Evolutionary conservation across 2,888 invertebrate genomes (phyloP).

Genomic region (Tethea ocularis): DNA sequence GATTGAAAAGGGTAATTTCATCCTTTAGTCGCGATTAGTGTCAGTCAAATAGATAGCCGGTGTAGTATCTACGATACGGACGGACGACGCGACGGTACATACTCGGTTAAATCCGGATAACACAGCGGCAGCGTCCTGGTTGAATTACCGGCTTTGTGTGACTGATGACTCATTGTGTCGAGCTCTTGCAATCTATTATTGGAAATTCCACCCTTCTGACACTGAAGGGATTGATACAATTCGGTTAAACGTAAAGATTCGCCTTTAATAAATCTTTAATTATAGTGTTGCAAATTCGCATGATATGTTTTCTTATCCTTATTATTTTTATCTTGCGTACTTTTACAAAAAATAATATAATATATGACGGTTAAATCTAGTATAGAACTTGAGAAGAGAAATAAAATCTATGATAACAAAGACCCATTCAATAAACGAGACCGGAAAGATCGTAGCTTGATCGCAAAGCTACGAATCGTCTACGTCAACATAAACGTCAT

Average conservation of each 20-base stretch:
- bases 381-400: too few species aligned
- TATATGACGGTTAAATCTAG: too few species aligned
- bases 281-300: background rate
- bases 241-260: constrained; percentile 20
- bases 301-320: background rate
- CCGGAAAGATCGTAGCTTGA: background rate
- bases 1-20: constrained; percentile 31
- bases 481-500: background rate
- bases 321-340: too few species aligned
- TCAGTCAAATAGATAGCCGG: constrained; percentile 28
- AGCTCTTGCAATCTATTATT: constrained; percentile 49
- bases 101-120: constrained; percentile 46
- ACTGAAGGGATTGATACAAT: constrained; percentile 12
- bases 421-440: too few species aligned
- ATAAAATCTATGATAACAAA: too few species aligned
- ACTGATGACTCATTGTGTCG: constrained; percentile 55
- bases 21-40: constrained; percentile 27
- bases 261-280: background rate
- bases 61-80: constrained; percentile 21
- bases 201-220: constrained; percentile 35
- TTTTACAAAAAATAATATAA: too few species aligned
- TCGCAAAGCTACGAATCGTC: background rate
- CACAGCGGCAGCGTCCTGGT: constrained; percentile 47
- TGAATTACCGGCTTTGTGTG: constrained; percentile 57
- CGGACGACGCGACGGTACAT: constrained; percentile 4